phyloP scores from a whole-genome alignment of 2,797 vertebrate genomes.

The Lepus townsendii region DNA sequence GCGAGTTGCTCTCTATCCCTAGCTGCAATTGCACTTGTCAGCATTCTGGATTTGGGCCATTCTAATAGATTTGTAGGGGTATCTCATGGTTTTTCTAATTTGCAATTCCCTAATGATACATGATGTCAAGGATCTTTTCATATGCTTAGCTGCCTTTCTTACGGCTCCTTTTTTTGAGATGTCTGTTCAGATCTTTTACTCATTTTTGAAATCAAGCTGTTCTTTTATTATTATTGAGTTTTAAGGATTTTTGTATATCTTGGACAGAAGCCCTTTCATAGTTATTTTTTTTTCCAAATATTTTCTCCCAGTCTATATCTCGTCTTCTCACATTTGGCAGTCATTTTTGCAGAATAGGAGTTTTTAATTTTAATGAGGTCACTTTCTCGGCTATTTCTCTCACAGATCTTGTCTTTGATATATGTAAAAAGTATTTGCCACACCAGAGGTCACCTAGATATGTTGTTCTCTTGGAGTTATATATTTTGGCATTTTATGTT shows the following conservation, averaged over 20 bases:
- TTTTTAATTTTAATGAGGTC: background rate
- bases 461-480: background rate
- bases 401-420: background rate
- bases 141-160: background rate
- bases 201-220: background rate
- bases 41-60: background rate
- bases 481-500: background rate
- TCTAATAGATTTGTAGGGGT: background rate
- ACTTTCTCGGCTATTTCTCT: background rate
- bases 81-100: conserved; percentile 9
- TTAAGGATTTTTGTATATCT: background rate
- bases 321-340: background rate
- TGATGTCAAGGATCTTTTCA: background rate
- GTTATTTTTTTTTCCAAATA: background rate
- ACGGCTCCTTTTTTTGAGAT: background rate
- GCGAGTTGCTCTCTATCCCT: background rate
- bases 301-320: background rate
- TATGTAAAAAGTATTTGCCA: background rate
- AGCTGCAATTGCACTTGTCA: background rate
- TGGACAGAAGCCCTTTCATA: background rate
- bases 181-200: background rate
- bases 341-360: background rate
- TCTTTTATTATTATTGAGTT: background rate
- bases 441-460: background rate
- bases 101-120: background rate